Percentiles rank a stretch among this genome's conserved stretches.
Evolutionary conservation across 1,140 invertebrate genomes (phyloP).

Genomic region (Danaus plexippus): DNA sequence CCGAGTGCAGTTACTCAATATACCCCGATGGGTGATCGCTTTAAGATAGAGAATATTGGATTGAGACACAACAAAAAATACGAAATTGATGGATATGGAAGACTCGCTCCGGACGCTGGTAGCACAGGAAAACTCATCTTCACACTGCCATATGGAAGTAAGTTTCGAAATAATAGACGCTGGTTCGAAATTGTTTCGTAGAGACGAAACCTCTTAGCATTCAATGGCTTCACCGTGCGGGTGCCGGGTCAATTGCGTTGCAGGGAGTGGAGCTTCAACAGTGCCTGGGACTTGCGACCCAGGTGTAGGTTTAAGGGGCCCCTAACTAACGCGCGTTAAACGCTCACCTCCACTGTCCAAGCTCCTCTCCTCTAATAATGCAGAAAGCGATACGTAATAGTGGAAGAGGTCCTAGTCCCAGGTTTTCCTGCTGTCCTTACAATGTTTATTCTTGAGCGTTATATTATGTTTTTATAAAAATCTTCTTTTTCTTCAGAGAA

Average conservation of each 20-base stretch:
- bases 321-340: too few species aligned
- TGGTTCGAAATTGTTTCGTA: too few species aligned
- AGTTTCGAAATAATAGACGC: slow-evolving; percentile 7
- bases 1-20: slow-evolving; percentile 33
- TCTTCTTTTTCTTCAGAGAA: slow-evolving; percentile 2
- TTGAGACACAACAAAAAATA: slow-evolving; percentile 32
- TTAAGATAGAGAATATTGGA: slow-evolving; percentile 39
- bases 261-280: too few species aligned
- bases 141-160: slow-evolving; percentile 42
- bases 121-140: slow-evolving; percentile 25
- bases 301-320: too few species aligned
- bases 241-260: too few species aligned
- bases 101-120: slow-evolving; percentile 37
- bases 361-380: too few species aligned
- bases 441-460: neutral
- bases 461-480: neutral
- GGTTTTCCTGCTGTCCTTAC: neutral
- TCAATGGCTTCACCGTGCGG: too few species aligned
- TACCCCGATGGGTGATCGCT: slow-evolving; percentile 16
- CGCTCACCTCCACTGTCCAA: too few species aligned
- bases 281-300: too few species aligned
- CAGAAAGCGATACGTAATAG: neutral
- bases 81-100: slow-evolving; percentile 37
- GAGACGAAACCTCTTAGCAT: too few species aligned
- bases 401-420: slow-evolving; percentile 1